Evolutionary conservation across 2,888 invertebrate species (phyloP), one percentile per base, ranked within the genome.

Genomic region (Temnothorax rugatulus): DNA sequence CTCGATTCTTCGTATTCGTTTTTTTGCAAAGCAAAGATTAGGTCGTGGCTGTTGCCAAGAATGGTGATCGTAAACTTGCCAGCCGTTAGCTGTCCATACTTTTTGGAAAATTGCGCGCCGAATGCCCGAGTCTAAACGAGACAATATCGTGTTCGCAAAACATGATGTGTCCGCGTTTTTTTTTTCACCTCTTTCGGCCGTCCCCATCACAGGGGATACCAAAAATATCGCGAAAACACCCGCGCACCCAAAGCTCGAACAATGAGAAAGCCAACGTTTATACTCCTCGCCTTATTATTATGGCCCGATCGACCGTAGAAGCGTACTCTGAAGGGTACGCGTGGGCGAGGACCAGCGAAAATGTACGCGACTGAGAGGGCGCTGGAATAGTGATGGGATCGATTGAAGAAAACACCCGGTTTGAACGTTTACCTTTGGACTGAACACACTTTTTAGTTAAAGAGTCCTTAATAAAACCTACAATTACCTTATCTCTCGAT

Each of bases 291-390:
- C 84, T 86, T 88, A 89, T 91, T 91, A 90, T 92, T 91, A 92
- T 91, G 87, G 89, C 86, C 84, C 79, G 87, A 84, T 84, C 89
- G 90, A 84, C 87, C 87, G 89, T 88, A 88, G 89, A 83, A 85
- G 90, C 84, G 86, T 81, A 82, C 82, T 86, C 86, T 90, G 91
- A 92, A 92, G 91, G 92, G 89, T 91, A 91, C 79, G 87, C 92
- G 92, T 92, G 88, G 92, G 92, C 87, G 84, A 73, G 79, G 83
- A 84, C 44, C 86, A 75, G 61, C 82, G 81, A 84, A 86, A 85
- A 83, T 63, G 63, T 64, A 63, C 79, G 83, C 76, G 71, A 29
- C 50, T 25, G 82, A 74, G 64, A 76, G 50, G 63, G 86, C 74
- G 69, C 69, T 82, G 64, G 11, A 81, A 50, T 81, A 81, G 79